Base-by-base conservation (phyloP, 2,888 invertebrate species). In the Agapostemon virescens region DNA sequence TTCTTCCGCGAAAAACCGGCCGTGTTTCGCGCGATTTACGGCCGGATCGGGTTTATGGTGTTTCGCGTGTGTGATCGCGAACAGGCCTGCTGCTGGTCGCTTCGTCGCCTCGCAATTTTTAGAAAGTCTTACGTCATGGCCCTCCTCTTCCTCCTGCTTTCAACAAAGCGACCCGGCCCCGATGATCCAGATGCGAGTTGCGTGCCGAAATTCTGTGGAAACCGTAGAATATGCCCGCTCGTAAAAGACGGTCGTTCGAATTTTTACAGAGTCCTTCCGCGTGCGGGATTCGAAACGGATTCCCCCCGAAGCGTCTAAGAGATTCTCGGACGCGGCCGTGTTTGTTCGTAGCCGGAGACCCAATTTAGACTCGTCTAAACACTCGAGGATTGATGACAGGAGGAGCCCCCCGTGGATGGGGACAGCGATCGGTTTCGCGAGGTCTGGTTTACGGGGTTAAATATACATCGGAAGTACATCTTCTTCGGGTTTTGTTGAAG, bases 81-180 rank as follows among this genome's bases (percentile, higher is more conserved):
- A 7, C 26, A 17, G 55, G 6, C n/a, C 26, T 17, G 17, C 17
- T 4, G 7, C 17, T 5, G 20, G 55, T 26, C 55, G 55, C 2
- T 26, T 17, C 33, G 63, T 73, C 69, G 72, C 55, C 49, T 68
- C 81, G 66, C 75, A 45, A n/a, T 81, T 80, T 80, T 81, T 75
- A 69, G 72, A 64, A 58, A 30, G n/a, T 36, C 61, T 72, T 82
- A 49, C 82, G 77, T 82, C 82, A 82, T 30, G 17, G n/a, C n/a
- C 42, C 13, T 26, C 20, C 49, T 49, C n/a, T 33, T n/a, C n/a
- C n/a, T n/a, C n/a, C n/a, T n/a, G n/a, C n/a, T n/a, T 36, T 66
- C 23, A 55, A 52, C 61, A 79, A 79, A 76, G 15, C 6, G 23
- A 13, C 42, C n/a, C n/a, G n/a, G n/a, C n/a, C n/a, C n/a, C 55